Base-by-base conservation (phyloP, 2,113 vertebrate species). In the Actenoides lindsayi region DNA sequence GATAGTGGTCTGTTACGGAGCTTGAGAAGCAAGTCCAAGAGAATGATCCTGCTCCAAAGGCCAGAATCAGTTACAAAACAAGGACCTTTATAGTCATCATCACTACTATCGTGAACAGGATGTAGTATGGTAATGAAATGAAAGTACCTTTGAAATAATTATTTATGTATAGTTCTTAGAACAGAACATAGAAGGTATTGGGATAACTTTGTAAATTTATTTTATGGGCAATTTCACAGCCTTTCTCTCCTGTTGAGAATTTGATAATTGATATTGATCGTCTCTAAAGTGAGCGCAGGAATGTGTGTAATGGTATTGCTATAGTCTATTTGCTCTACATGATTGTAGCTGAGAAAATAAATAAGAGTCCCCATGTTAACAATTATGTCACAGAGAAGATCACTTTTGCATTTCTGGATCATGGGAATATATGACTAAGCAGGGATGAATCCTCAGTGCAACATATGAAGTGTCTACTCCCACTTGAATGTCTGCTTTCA, bases 261-360 rank as follows among this genome's bases (percentile, higher is more conserved):
- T 96, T 94, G 92, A 92, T 96, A 97, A 97, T 97, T 96, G 96
- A 92, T 97, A 97, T 96, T 96, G 96, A 96, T 96, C 92, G 65
- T 96, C 77, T 94, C 92, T 84, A 92, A 97, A 97, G 94, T 91
- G 92, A 94, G 90, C 69, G 94, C 89, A 96, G 77, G 86, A 96
- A 42, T 59, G 86, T 97, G 95, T 97, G 91, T 96, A 97, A 97
- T 96, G 89, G 92, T 89, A 87, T 96, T 79, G 90, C 83, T 94
- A 95, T 94, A 94, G 91, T 96, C 95, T 95, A 94, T 96, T 96
- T 95, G 84, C 53, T 95, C 89, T 96, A 95, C 95, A 96, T 94
- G 89, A 93, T 80, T 94, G 91, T 89, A 82, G 89, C 54, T 87
- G 62, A 85, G 92, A 92, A 96, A 94, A 96, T 97, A 96, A 97